Percentiles rank a stretch among this genome's conserved stretches.
Evolutionary conservation across 2,113 vertebrate species (phyloP).

Genomic region (Ptyas mucosa): DNA sequence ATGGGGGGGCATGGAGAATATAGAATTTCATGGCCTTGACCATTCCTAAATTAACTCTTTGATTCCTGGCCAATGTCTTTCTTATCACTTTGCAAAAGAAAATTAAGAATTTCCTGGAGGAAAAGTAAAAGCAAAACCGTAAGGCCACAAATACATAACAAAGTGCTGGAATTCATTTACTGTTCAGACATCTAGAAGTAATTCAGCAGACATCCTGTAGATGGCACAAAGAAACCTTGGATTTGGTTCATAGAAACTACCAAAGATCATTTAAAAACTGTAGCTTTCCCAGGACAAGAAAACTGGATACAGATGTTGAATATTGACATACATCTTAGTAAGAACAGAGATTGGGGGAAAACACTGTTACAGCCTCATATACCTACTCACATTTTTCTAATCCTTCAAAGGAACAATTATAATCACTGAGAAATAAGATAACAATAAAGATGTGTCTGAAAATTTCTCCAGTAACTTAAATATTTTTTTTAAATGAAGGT

Average conservation of each 20-base stretch:
- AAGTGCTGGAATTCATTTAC: neutral
- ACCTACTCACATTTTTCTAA: neutral
- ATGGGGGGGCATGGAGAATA: neutral
- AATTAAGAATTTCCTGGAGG: neutral
- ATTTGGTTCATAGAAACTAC: neutral
- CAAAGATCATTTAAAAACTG: neutral
- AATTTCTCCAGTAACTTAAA: neutral
- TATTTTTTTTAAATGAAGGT: neutral
- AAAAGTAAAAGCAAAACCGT: neutral
- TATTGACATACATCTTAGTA: neutral
- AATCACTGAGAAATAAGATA: neutral
- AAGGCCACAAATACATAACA: neutral
- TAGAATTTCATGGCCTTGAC: neutral
- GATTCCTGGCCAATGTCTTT: neutral
- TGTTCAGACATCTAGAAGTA: neutral
- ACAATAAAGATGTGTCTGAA: neutral
- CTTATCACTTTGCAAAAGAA: neutral
- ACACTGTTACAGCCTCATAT: neutral
- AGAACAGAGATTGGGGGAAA: neutral
- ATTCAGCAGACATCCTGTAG: constrained; percentile 2
- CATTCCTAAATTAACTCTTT: neutral
- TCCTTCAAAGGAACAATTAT: neutral
- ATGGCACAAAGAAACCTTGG: constrained; percentile 12
- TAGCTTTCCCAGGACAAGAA: neutral
- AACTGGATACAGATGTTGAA: neutral